Percentiles rank a stretch among this genome's conserved stretches.
Evolutionary conservation across 1,140 invertebrate genomes (phyloP).

Genomic region (Dryas iulia): DNA sequence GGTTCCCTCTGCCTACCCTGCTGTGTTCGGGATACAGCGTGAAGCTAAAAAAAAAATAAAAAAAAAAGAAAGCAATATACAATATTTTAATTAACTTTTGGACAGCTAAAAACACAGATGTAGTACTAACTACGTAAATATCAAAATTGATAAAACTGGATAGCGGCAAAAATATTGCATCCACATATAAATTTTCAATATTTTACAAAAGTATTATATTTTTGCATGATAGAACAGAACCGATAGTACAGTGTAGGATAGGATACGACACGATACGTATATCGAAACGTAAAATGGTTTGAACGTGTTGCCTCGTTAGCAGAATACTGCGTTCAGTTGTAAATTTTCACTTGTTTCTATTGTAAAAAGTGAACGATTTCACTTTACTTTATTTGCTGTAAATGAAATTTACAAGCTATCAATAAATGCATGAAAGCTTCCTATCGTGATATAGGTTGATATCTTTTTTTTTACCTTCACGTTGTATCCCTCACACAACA

Average conservation of each 20-base stretch:
- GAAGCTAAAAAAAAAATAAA: too few relatives aligned
- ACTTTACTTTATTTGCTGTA: not conserved
- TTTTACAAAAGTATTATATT: not conserved
- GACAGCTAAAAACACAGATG: too few relatives aligned
- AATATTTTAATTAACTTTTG: too few relatives aligned
- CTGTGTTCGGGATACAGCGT: too few relatives aligned
- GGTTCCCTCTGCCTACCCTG: too few relatives aligned
- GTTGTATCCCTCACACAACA: too few relatives aligned
- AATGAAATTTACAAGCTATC: not conserved
- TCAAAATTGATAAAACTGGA: not conserved
- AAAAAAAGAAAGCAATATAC: too few relatives aligned
- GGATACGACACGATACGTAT: not conserved
- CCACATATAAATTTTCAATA: not conserved
- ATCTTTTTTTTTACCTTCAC: not conserved
- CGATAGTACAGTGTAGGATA: too few relatives aligned
- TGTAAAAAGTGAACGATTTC: not conserved
- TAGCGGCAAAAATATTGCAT: not conserved
- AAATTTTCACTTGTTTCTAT: not conserved
- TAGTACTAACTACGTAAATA: not conserved
- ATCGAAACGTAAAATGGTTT: not conserved
- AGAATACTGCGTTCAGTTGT: not conserved
- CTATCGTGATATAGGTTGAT: too few relatives aligned
- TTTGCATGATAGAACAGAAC: not conserved
- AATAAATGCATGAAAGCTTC: too few relatives aligned
- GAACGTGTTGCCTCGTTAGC: conserved; percentile 9